Conservation (phyloP, 1,140 invertebrate species). For the Reticulitermes speratus region DNA sequence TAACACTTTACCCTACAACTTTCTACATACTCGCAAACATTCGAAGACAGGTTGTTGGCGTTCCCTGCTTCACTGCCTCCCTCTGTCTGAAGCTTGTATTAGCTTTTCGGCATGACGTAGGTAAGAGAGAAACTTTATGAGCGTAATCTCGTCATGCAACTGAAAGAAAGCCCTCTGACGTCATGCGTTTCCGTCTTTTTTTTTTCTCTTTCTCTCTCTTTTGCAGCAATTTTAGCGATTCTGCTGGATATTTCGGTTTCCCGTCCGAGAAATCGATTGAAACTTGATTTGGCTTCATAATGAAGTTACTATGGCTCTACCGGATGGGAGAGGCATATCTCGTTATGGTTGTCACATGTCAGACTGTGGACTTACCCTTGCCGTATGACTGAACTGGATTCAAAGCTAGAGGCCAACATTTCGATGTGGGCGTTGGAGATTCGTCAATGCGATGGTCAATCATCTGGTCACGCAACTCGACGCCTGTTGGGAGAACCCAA, state of each 20-base stretch:
- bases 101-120: neutral
- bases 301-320: neutral
- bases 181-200: neutral
- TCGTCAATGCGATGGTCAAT: too few relatives aligned
- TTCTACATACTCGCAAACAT: neutral
- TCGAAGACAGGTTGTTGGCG: neutral
- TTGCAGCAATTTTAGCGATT: neutral
- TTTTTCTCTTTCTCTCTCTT: neutral
- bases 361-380: neutral
- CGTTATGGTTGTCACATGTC: neutral
- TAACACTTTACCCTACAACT: neutral
- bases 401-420: neutral
- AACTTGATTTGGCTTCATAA: conserved; percentile 5
- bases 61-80: neutral
- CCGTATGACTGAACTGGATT: neutral
- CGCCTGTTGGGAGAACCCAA: too few relatives aligned
- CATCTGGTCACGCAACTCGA: too few relatives aligned
- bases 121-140: neutral
- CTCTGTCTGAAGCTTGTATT: neutral
- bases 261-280: neutral
- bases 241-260: neutral
- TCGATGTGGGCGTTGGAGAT: neutral
- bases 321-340: neutral
- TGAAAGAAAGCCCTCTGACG: neutral
- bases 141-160: conserved; percentile 10